Conservation (phyloP, 2,113 vertebrate species). For the Hyla sarda region DNA sequence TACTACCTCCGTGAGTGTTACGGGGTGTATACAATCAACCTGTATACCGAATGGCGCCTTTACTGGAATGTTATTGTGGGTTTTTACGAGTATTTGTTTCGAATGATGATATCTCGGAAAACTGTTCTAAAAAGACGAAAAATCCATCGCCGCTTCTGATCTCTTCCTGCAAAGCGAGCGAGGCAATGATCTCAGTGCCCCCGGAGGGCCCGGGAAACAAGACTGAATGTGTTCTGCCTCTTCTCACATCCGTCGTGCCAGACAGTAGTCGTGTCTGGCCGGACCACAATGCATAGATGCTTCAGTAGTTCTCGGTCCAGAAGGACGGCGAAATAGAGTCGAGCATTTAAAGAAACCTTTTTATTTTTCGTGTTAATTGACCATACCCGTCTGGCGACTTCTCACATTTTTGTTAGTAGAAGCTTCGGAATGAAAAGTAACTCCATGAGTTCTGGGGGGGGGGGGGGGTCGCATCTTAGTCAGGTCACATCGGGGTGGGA, state of each 20-base stretch:
- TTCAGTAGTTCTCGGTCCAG: neutral
- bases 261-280: conserved; percentile 31
- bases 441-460: no score
- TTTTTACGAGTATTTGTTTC: no score
- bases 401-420: neutral
- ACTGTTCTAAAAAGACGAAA: neutral
- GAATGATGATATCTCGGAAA: neutral
- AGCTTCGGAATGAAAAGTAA: neutral
- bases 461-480: no score
- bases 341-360: neutral
- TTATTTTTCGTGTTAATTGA: neutral
- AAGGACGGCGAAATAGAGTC: neutral
- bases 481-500: no score
- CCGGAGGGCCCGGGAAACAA: neutral
- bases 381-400: neutral
- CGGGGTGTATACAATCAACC: no score
- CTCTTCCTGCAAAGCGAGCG: neutral
- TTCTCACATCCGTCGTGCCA: conserved; percentile 47
- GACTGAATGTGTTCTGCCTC: neutral
- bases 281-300: neutral
- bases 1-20: no score
- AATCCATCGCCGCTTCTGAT: neutral
- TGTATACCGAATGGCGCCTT: no score
- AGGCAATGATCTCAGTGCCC: conserved; percentile 1
- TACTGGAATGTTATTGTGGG: no score